A percentile compares a stretch with the other conserved stretches of the same genome.
Conservation (phyloP, 2,888 invertebrate species). For the Tetranychus truncatus region DNA sequence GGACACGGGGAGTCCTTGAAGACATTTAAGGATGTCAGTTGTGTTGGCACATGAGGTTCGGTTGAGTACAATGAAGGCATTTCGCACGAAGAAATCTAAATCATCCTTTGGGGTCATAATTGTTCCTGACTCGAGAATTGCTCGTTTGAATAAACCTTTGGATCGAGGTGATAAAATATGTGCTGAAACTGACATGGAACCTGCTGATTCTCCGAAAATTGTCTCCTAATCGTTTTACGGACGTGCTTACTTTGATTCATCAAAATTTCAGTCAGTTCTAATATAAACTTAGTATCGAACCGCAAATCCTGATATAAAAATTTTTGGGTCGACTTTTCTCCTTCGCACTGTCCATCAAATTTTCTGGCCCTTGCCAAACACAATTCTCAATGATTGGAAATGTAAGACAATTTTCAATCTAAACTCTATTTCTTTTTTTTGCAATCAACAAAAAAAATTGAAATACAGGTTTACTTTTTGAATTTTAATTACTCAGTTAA, state of each 20-base stretch:
- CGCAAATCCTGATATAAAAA: slow-evolving; percentile 31
- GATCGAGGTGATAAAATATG: slow-evolving; percentile 18
- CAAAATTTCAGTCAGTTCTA: slow-evolving; percentile 27
- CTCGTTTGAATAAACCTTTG: slow-evolving; percentile 24
- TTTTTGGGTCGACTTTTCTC: slow-evolving; percentile 38
- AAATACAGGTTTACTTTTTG: too few relatives aligned
- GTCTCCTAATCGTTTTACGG: too few relatives aligned
- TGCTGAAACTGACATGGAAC: slow-evolving; percentile 36
- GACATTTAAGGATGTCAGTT: neutral
- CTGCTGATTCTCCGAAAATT: slow-evolving; percentile 39
- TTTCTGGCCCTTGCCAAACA: too few relatives aligned
- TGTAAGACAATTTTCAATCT: too few relatives aligned
- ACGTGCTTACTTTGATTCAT: slow-evolving; percentile 31
- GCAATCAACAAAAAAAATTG: too few relatives aligned
- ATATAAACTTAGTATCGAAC: slow-evolving; percentile 27
- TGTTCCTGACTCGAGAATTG: slow-evolving; percentile 24
- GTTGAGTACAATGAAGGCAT: neutral
- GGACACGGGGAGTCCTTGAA: neutral
- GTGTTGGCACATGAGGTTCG: neutral
- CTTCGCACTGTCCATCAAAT: slow-evolving; percentile 32
- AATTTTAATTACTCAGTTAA: too few relatives aligned
- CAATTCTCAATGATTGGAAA: too few relatives aligned
- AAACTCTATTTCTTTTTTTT: too few relatives aligned
- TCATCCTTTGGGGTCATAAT: neutral
- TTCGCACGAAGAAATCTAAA: neutral